phyloP scores from a whole-genome alignment of 1,140 invertebrate genomes.

The Micrasema minimum region DNA sequence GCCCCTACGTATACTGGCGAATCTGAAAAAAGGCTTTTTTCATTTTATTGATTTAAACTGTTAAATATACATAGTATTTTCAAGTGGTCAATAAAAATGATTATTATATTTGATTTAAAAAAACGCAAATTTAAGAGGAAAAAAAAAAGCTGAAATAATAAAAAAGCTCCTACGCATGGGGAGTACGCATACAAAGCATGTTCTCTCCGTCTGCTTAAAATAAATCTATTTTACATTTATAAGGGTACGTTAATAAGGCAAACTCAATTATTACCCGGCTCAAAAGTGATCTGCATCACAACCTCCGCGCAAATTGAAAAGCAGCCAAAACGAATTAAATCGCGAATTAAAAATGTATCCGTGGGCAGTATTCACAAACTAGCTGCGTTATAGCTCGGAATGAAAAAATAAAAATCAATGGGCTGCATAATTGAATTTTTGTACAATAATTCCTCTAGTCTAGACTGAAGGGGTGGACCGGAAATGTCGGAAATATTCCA shows the following conservation, averaged over 20 bases:
- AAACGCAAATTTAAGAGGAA: no score
- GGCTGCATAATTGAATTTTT: slow-evolving; percentile 46
- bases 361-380: slow-evolving; percentile 17
- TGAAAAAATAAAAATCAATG: slow-evolving; percentile 46
- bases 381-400: slow-evolving; percentile 22
- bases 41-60: no score
- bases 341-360: slow-evolving; percentile 15
- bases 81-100: no score
- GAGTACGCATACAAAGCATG: no score
- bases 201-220: no score
- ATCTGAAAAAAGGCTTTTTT: no score
- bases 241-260: background rate
- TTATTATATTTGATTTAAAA: no score
- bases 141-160: no score
- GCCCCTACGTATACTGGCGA: no score
- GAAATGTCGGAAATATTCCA: slow-evolving; percentile 16
- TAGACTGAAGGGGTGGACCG: slow-evolving; percentile 27
- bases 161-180: no score
- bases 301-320: slow-evolving; percentile 33
- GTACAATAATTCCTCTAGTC: slow-evolving; percentile 39
- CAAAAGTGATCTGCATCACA: background rate
- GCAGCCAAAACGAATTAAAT: slow-evolving; percentile 28
- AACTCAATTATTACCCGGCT: background rate
- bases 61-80: no score
- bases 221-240: background rate